A percentile compares a stretch with the other conserved stretches of the same genome.
phyloP scores from a whole-genome alignment of 2,888 invertebrate species.

The Seira musarum region DNA sequence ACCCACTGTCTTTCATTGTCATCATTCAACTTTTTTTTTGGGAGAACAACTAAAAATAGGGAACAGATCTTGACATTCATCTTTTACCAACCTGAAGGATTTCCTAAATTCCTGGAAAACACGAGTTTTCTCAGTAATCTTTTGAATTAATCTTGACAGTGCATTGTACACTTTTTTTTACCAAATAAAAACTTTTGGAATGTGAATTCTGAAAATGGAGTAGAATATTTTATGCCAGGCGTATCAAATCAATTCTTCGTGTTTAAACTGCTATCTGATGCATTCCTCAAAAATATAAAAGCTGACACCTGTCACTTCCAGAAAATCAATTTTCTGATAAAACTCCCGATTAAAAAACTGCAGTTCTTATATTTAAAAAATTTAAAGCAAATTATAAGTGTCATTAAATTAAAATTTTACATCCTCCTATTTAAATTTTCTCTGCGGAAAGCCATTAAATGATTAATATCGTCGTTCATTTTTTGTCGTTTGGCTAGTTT shows the following conservation, averaged over 20 bases:
- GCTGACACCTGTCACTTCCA: slow-evolving; percentile 4
- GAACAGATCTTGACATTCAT: too few relatives aligned
- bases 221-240: neutral
- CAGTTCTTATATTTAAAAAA: too few relatives aligned
- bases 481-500: neutral
- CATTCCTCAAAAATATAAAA: neutral
- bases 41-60: neutral
- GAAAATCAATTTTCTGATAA: too few relatives aligned
- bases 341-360: too few relatives aligned
- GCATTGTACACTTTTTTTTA: neutral
- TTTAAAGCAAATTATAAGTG: too few relatives aligned
- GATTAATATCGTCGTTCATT: too few relatives aligned
- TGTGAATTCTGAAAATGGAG: neutral
- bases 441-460: too few relatives aligned
- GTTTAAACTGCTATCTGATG: neutral
- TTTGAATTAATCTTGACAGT: slow-evolving; percentile 19
- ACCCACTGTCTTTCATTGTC: slow-evolving; percentile 5
- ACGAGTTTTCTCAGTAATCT: slow-evolving; percentile 54
- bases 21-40: slow-evolving; percentile 13
- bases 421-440: too few relatives aligned
- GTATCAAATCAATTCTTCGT: slow-evolving; percentile 2
- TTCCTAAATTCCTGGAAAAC: slow-evolving; percentile 56
- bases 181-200: slow-evolving; percentile 9
- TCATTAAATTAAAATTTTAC: too few relatives aligned
- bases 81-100: slow-evolving; percentile 27